Evolutionary conservation across 2,888 invertebrate genomes (phyloP), one percentile per base, ranked within the genome.

Genomic region (Sphecodes monilicornis): DNA sequence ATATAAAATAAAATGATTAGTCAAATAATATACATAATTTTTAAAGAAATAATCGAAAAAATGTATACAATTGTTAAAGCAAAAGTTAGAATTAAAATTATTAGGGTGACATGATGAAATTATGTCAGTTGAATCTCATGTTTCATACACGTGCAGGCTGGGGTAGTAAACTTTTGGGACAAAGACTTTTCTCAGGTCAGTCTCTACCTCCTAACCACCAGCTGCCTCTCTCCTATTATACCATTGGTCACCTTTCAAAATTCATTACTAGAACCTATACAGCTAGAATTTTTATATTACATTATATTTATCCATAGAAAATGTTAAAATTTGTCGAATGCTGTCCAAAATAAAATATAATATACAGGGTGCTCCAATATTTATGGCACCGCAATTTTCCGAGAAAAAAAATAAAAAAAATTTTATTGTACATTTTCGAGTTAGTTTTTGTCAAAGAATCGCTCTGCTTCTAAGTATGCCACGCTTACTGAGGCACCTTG

Each of bases 121-220:
- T 39, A 70, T 71, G 71, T 32, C 18, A 76, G 43, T 50, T 46
- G 41, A 85, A 76, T 69, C 26, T 57, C 54, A 57, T 43, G 41
- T 76, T 76, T 50, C 29, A 70, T n/a, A 78, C 36, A 64, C 60
- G n/a, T 76, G 10, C 18, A 66, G 36, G 60, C 75, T 82, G 32
- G 81, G 78, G 70, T 82, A 79, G 77, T 32, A 73, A 83, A 84
- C 80, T 89, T 90, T 82, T 88, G 85, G 91, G 90, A 93, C 92
- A 93, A 92, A 91, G 91, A 91, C 90, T 88, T 82, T 73, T 84
- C 91, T 87, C 92, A 93, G 92, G 92, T 92, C 92, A 92, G 88
- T 91, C 88, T 82, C 87, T 90, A 88, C 85, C 89, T 85, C 78
- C 80, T 80, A 79, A 89, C 88, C 91, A 93, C 89, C 92, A 93